phyloP scores from a whole-genome alignment of 2,797 vertebrate genomes.

The Threskiornis aethiopicus region DNA sequence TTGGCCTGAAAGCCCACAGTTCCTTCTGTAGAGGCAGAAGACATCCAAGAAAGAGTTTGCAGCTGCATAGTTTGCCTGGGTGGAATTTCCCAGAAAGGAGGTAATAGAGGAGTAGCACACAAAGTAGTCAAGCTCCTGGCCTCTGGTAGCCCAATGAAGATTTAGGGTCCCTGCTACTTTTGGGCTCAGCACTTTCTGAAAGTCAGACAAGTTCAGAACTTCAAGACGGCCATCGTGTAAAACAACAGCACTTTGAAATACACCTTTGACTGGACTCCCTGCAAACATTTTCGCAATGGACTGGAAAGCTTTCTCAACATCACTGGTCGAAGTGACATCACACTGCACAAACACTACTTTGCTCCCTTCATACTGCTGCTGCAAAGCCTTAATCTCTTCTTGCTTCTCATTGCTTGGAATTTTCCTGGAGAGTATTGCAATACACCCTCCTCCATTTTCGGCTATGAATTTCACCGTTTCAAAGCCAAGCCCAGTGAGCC shows the following conservation, averaged over 20 bases:
- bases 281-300: constrained; percentile 73
- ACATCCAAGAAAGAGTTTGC: constrained; percentile 87
- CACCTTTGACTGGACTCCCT: constrained; percentile 78
- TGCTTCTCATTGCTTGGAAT: constrained; percentile 71
- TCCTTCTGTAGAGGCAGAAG: constrained; percentile 86
- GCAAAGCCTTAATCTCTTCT: constrained; percentile 71
- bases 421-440: constrained; percentile 82
- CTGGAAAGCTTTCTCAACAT: constrained; percentile 72
- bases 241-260: constrained; percentile 88
- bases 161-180: constrained; percentile 86
- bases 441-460: constrained; percentile 74
- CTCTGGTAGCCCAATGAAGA: constrained; percentile 80
- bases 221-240: constrained; percentile 81
- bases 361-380: constrained; percentile 64
- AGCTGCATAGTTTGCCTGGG: constrained; percentile 86
- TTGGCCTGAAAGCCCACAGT: constrained; percentile 81
- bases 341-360: constrained; percentile 75
- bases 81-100: constrained; percentile 83
- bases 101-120: constrained; percentile 88
- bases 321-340: constrained; percentile 70
- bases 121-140: constrained; percentile 84
- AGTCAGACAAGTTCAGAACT: constrained; percentile 75
- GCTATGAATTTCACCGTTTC: constrained; percentile 88
- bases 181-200: constrained; percentile 83
- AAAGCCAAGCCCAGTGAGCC: constrained; percentile 87